phyloP scores from a whole-genome alignment of 2,888 invertebrate genomes.

The Phyllotreta striolata region DNA sequence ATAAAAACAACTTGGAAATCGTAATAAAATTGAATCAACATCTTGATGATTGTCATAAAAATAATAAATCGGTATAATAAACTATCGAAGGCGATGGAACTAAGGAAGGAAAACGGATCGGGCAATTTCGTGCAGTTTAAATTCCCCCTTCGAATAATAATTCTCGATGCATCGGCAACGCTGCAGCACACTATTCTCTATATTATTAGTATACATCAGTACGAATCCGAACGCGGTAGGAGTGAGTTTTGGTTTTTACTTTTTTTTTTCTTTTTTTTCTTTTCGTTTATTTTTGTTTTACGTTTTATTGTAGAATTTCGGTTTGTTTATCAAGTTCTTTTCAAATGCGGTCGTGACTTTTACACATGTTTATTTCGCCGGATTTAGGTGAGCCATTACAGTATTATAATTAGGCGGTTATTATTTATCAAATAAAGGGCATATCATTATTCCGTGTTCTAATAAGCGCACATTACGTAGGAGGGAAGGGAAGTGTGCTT shows the following conservation, averaged over 20 bases:
- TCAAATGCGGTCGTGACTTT: slow-evolving; percentile 36
- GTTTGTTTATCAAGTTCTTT: slow-evolving; percentile 37
- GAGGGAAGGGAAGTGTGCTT: neutral
- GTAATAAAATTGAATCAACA: no score
- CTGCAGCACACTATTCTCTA: no score
- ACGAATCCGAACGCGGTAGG: slow-evolving; percentile 47
- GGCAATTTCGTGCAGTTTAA: no score
- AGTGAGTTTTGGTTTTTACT: slow-evolving; percentile 49
- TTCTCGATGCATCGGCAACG: slow-evolving; percentile 20
- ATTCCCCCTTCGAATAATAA: slow-evolving; percentile 15
- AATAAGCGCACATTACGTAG: neutral
- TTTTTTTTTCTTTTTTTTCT: slow-evolving; percentile 54
- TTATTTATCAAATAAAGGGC: slow-evolving; percentile 6
- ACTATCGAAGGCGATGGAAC: no score
- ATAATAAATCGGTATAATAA: no score
- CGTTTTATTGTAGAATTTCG: slow-evolving; percentile 46
- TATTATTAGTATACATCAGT: slow-evolving; percentile 30
- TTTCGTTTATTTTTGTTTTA: slow-evolving; percentile 53
- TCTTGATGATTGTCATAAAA: no score
- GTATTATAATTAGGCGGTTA: neutral
- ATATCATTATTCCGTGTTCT: slow-evolving; percentile 7
- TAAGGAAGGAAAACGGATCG: no score
- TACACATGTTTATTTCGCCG: slow-evolving; percentile 38
- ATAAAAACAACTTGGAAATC: no score
- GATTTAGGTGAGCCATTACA: slow-evolving; percentile 42